phyloP scores from a whole-genome alignment of 2,888 invertebrate species.

The Zaprionus bogoriensis region DNA sequence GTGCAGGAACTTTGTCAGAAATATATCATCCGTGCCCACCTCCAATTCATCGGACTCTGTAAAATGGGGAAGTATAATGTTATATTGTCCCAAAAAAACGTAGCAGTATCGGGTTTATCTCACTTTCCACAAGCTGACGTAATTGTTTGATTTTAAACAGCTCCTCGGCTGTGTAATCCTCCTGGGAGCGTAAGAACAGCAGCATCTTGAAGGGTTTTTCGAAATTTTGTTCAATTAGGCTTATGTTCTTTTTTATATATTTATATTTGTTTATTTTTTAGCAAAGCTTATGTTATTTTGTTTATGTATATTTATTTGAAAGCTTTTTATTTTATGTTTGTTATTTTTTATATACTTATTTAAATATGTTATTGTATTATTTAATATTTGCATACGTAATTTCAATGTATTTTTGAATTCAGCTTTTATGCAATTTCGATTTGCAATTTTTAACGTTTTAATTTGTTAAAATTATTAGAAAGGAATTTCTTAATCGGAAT shows the following conservation, averaged over 20 bases:
- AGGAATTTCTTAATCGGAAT: too few relatives aligned
- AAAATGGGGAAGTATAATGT: not conserved
- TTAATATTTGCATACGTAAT: not conserved
- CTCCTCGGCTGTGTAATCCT: constrained; percentile 60
- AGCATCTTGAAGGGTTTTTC: constrained; percentile 34
- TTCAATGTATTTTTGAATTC: too few relatives aligned
- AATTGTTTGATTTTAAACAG: constrained; percentile 66
- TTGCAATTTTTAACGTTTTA: too few relatives aligned
- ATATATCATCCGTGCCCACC: constrained; percentile 74
- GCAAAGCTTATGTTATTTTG: too few relatives aligned
- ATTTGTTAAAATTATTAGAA: too few relatives aligned
- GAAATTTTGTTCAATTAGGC: not conserved
- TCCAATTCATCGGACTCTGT: constrained; percentile 65
- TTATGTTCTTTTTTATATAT: too few relatives aligned
- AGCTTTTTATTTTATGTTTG: too few relatives aligned
- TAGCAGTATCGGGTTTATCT: constrained; percentile 5
- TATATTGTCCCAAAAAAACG: not conserved
- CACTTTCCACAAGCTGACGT: constrained; percentile 69
- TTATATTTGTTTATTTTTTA: too few relatives aligned
- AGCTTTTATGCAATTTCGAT: too few relatives aligned
- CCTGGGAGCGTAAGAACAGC: constrained; percentile 56
- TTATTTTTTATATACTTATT: too few relatives aligned
- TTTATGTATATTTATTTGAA: too few relatives aligned
- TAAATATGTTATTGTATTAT: too few relatives aligned
- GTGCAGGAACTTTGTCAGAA: constrained; percentile 76